These are phyloP conservation scores for Leucania comma DNA, from an alignment of 2,888 invertebrate genomes.

Conservation along the genomic window DNA sequence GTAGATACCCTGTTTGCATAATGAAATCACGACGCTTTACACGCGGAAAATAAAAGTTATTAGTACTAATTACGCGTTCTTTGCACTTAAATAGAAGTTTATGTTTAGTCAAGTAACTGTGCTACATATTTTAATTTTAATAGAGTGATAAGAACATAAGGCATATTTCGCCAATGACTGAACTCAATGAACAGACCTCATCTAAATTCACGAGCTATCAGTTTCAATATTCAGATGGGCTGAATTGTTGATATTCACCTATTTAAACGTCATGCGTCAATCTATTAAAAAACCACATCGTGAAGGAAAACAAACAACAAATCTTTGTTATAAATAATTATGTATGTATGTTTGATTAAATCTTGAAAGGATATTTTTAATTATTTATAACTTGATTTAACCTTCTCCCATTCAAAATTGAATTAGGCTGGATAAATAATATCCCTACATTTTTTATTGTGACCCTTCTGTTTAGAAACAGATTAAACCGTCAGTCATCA, in stretches of 20 bases:
- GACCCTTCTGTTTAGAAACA: background rate
- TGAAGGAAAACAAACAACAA: background rate
- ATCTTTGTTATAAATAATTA: background rate
- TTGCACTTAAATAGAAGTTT: background rate
- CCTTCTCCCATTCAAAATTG: background rate
- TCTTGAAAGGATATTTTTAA: background rate
- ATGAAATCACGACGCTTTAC: constrained; percentile 9
- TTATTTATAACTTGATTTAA: background rate
- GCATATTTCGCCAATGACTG: too few relatives aligned
- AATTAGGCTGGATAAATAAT: background rate
- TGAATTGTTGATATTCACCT: too few relatives aligned
- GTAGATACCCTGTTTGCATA: constrained; percentile 15
- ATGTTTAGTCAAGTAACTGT: too few relatives aligned
- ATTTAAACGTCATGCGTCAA: background rate
- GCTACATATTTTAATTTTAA: too few relatives aligned
- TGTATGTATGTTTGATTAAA: background rate
- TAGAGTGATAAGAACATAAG: too few relatives aligned
- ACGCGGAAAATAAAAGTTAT: constrained; percentile 8
- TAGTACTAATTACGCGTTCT: background rate
- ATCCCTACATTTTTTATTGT: background rate
- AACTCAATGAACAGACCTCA: too few relatives aligned
- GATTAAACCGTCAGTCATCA: too few relatives aligned
- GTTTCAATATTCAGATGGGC: background rate
- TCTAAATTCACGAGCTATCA: background rate
- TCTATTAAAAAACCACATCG: background rate